Percentiles rank a stretch among this genome's conserved stretches.
Evolutionary conservation across 2,888 invertebrate species (phyloP).

Genomic region (Sarcophaga caerulescens): DNA sequence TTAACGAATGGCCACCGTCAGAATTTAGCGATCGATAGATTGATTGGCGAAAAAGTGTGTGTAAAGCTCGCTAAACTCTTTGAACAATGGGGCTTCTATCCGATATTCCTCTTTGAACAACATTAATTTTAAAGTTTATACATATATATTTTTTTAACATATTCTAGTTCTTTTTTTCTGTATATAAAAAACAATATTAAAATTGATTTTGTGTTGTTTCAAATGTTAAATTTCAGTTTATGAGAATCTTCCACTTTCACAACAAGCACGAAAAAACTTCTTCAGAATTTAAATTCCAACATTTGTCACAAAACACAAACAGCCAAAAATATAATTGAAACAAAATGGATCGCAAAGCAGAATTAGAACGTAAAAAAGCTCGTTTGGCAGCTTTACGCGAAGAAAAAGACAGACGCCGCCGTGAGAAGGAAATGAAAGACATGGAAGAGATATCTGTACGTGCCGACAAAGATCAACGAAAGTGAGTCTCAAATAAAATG

Average conservation of each 20-base stretch:
- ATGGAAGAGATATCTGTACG: conserved; percentile 86
- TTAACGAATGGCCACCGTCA: no score
- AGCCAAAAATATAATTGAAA: conserved; percentile 36
- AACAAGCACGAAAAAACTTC: conserved; percentile 17
- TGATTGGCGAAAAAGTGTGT: no score
- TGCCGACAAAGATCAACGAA: conserved; percentile 80
- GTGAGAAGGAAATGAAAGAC: conserved; percentile 94
- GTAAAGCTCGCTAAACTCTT: no score
- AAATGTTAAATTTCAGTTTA: conserved; percentile 24
- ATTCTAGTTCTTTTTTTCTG: no score
- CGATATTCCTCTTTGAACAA: no score
- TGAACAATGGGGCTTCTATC: no score
- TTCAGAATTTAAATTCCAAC: conserved; percentile 60
- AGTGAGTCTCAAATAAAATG: conserved; percentile 71
- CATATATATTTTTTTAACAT: no score
- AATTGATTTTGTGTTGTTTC: neutral
- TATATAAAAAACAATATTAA: no score
- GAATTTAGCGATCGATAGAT: no score
- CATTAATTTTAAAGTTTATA: no score
- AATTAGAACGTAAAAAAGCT: conserved; percentile 94
- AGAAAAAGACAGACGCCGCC: conserved; percentile 91
- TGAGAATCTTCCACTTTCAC: neutral
- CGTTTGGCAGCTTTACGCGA: conserved; percentile 94
- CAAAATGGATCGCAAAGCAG: conserved; percentile 90
- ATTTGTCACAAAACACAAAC: conserved; percentile 64